Percentiles rank a stretch among this genome's conserved stretches.
These are phyloP conservation scores for Luperina testacea DNA, from an alignment of 2,888 invertebrate species.

Conservation along the genomic window DNA sequence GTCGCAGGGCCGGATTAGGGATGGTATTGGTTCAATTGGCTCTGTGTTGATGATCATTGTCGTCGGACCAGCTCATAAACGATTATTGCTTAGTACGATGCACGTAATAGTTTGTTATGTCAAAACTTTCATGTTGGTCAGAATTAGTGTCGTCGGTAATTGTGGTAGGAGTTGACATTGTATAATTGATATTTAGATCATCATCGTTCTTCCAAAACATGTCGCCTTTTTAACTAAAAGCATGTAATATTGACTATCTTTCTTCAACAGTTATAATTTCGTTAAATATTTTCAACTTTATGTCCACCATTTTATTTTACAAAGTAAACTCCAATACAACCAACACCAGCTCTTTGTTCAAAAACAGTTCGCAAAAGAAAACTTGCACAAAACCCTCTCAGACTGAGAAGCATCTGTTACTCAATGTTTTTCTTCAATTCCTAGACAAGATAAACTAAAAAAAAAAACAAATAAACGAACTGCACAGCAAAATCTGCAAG, in stretches of 20 bases:
- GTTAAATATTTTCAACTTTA: constrained; percentile 3
- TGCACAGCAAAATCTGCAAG: constrained; percentile 34
- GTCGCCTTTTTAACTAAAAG: background rate
- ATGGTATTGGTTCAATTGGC: constrained; percentile 26
- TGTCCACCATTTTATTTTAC: background rate
- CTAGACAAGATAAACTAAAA: constrained; percentile 20
- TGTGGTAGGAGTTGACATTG: background rate
- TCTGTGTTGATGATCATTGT: background rate
- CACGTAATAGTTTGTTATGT: background rate
- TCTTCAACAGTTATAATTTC: background rate
- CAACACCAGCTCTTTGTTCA: constrained; percentile 25
- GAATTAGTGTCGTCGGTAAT: background rate
- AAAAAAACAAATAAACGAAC: constrained; percentile 31
- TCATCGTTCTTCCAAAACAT: background rate
- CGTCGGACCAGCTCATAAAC: background rate
- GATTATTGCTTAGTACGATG: background rate
- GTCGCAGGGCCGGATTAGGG: constrained; percentile 69
- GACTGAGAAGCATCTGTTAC: constrained; percentile 43
- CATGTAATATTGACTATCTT: background rate
- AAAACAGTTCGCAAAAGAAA: constrained; percentile 26
- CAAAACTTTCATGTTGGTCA: background rate
- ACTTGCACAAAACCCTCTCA: constrained; percentile 27
- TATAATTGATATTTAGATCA: background rate
- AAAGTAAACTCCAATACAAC: constrained; percentile 11
- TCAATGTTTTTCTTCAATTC: constrained; percentile 54